phyloP scores from a whole-genome alignment of 2,888 invertebrate species.

The Watsonalla cultraria region DNA sequence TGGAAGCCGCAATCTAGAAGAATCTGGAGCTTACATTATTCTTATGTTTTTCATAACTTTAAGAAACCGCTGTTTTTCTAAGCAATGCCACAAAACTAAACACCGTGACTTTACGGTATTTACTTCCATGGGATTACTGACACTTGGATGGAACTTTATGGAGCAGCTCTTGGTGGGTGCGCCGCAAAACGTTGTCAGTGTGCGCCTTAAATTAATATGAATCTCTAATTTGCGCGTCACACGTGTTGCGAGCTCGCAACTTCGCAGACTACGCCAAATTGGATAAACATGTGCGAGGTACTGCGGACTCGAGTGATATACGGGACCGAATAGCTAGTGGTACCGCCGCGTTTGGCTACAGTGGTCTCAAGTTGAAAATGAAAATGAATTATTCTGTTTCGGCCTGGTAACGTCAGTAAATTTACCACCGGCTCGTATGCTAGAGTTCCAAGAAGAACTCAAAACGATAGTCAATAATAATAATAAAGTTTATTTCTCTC shows the following conservation, averaged over 20 bases:
- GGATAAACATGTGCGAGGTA: conserved; percentile 74
- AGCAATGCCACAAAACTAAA: conserved; percentile 20
- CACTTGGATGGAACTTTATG: conserved; percentile 44
- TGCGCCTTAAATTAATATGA: conserved; percentile 74
- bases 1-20: too few relatives aligned
- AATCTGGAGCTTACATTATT: too few relatives aligned
- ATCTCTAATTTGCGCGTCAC: conserved; percentile 75
- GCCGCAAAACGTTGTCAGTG: conserved; percentile 53
- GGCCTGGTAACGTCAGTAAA: too few relatives aligned
- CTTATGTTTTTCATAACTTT: too few relatives aligned
- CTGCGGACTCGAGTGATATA: conserved; percentile 35
- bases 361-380: not conserved
- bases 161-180: conserved; percentile 35
- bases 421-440: too few relatives aligned
- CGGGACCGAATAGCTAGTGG: conserved; percentile 17
- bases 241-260: conserved; percentile 75
- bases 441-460: too few relatives aligned
- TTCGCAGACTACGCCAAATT: conserved; percentile 77
- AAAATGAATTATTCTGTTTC: too few relatives aligned
- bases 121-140: conserved; percentile 19
- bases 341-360: conserved; percentile 7
- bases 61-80: not conserved
- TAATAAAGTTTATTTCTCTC: too few relatives aligned
- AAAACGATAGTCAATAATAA: too few relatives aligned
- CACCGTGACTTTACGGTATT: conserved; percentile 18